Evolutionary conservation across 2,113 vertebrate species (phyloP), one percentile per base, ranked within the genome.

Genomic region (Cyprinodon brontotheroides): DNA sequence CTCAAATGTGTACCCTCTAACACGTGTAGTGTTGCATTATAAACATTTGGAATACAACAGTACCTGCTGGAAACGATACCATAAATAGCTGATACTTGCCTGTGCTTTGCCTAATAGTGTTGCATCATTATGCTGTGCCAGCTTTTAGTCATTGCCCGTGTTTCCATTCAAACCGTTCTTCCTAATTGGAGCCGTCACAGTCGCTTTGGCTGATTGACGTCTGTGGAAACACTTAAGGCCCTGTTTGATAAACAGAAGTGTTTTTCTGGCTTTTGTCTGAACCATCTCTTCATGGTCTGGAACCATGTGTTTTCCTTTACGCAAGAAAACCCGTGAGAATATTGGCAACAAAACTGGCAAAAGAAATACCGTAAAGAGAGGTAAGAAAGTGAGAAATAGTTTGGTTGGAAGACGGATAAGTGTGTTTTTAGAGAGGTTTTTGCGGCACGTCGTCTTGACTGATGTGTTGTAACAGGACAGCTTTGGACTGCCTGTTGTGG

Each of bases 151-250:
- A 53, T n/a, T 82, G 50, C 67, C 64, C 70, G 73, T 87, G 82
- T 92, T 93, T 92, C 82, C 72, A 84, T 87, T 87, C 86, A 80
- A 68, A 76, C 75, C 65, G 67, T 75, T 90, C 77, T 76, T 64
- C 59, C 48, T 90, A 92, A 93, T 92, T 87, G 87, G 77, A 87
- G 82, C 88, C 77, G 88, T 92, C 93, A 83, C 75, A 81, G 87
- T 89, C 90, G 91, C 89, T 93, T 91, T 86, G 70, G 47, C 43
- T 92, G 91, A 93, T 91, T 91, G 91, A 91, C 91, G 85, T 86
- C 88, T 92, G 87, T 87, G 86, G 87, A 92, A 93, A 93, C 85
- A 75, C 86, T 87, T 84, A 78, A 79, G 72, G 45, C 67, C 53
- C 73, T 60, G 84, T 75, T 78, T 79, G 74, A 89, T 93, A 91